phyloP scores from a whole-genome alignment of 2,797 vertebrate genomes.

The Chrosomus eos region DNA sequence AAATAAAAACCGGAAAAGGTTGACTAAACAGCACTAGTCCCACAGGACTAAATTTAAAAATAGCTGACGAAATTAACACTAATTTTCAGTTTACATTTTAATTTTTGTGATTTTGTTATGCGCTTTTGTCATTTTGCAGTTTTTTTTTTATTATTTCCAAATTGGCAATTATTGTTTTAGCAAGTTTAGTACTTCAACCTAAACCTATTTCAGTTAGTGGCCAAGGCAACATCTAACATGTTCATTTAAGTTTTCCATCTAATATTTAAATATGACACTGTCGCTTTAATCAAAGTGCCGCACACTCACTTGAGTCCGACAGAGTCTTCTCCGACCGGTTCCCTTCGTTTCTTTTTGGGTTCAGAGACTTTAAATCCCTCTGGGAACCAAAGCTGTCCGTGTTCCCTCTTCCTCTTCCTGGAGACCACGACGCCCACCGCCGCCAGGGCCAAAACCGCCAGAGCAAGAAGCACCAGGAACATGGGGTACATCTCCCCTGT shows the following conservation, averaged over 20 bases:
- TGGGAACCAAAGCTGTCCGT: slow-evolving; percentile 97
- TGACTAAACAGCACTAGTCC: not conserved
- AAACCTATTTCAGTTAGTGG: not conserved
- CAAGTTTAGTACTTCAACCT: not conserved
- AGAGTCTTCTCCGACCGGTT: slow-evolving; percentile 93
- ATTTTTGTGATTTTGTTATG: no score
- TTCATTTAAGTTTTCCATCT: not conserved
- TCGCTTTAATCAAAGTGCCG: slow-evolving; percentile 29
- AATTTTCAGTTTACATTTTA: not conserved
- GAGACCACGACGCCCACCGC: slow-evolving; percentile 90
- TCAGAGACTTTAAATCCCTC: slow-evolving; percentile 97
- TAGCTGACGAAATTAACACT: not conserved
- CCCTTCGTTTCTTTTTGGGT: slow-evolving; percentile 94
- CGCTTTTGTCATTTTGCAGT: not conserved
- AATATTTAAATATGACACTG: not conserved
- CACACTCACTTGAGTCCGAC: slow-evolving; percentile 93
- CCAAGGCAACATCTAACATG: not conserved
- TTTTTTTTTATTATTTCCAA: not conserved
- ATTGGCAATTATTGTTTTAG: not conserved
- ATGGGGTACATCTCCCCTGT: slow-evolving; percentile 81
- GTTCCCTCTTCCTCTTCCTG: slow-evolving; percentile 92
- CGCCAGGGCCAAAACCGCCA: slow-evolving; percentile 90
- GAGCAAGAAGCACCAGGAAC: slow-evolving; percentile 83
- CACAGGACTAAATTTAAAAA: not conserved
- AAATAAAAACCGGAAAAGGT: not conserved